Conservation (phyloP, 2,888 invertebrate genomes). For the Aspidiotus rigidus region DNA sequence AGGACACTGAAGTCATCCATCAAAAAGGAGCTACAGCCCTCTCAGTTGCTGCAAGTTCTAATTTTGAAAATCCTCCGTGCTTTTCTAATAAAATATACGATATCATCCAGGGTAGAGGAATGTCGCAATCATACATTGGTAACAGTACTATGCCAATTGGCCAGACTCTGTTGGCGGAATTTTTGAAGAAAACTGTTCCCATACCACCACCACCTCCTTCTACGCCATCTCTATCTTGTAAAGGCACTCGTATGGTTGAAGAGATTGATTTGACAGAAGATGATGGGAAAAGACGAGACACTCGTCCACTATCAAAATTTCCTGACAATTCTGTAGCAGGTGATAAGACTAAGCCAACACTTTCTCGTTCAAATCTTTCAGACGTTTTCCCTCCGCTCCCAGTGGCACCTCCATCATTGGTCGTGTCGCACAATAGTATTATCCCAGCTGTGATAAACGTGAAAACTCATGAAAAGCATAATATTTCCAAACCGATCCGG, state of each 20-base stretch:
- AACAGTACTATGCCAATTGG: slow-evolving; percentile 3
- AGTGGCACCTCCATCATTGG: slow-evolving; percentile 1
- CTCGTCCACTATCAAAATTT: slow-evolving; percentile 6
- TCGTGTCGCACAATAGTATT: not conserved
- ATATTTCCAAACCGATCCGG: not conserved
- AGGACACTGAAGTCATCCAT: too few relatives aligned
- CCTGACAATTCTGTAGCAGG: not conserved
- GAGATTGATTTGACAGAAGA: slow-evolving; percentile 28
- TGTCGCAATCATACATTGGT: slow-evolving; percentile 27
- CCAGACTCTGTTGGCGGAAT: slow-evolving; percentile 25
- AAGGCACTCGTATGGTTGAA: slow-evolving; percentile 17
- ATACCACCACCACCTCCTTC: slow-evolving; percentile 6
- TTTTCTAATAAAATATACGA: slow-evolving; percentile 13
- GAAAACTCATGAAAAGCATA: slow-evolving; percentile 1
- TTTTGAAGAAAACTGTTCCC: slow-evolving; percentile 20
- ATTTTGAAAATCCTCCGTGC: slow-evolving; percentile 5
- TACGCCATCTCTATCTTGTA: not conserved
- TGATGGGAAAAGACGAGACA: slow-evolving; percentile 8
- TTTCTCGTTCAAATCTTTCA: not conserved
- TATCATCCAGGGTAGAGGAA: slow-evolving; percentile 14
- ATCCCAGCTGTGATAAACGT: not conserved
- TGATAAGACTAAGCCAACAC: not conserved
- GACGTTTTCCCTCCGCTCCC: slow-evolving; percentile 16
- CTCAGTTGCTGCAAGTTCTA: too few relatives aligned
- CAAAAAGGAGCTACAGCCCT: too few relatives aligned